Base-by-base conservation (phyloP, 2,797 vertebrate species). In the Malacoraja senta region DNA sequence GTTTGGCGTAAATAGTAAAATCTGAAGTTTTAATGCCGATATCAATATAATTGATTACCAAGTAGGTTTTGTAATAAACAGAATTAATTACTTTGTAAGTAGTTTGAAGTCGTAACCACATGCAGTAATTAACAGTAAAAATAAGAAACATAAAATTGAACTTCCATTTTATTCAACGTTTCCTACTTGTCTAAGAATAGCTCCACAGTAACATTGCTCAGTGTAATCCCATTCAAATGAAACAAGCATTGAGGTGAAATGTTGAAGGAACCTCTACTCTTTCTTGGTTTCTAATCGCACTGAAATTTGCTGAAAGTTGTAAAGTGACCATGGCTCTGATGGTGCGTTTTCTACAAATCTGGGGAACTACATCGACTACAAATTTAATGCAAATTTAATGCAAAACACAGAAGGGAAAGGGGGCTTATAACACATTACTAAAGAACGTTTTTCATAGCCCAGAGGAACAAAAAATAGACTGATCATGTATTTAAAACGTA, bases 341-440 rank as follows among this genome's bases (percentile, higher is more conserved):
- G 35, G 38, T 38, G 12, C n/a, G 26, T 26, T 76, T 92, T 92
- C 38, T 76, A 76, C 4, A 17, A 53, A n/a, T 29, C 26, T 53
- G 35, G 90, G 53, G 15, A 13, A n/a, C 65, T 26, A 26, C 3
- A 13, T 35, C 24, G 24, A 74, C 71, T 44, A 29, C 6, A 44
- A 92, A 92, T 76, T 58, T 12, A 76, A 92, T 76, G 13, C 38
- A 76, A 76, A 88, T n/a, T n/a, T n/a, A n/a, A n/a, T n/a, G n/a
- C n/a, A n/a, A 65, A 38, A 68, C 84, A 21, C n/a, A 53, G 71
- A n/a, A 92, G 71, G 61, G 10, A 3, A 91, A 38, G 26, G 58
- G 38, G 35, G 35, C 29, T 76, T 74, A n/a, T 17, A 26, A 38
- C 71, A 3, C 29, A 74, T 53, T 76, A 44, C 19, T 92, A 19